Evolutionary conservation across 2,113 vertebrate genomes (phyloP).

Genomic region (Crotalus horridus): DNA sequence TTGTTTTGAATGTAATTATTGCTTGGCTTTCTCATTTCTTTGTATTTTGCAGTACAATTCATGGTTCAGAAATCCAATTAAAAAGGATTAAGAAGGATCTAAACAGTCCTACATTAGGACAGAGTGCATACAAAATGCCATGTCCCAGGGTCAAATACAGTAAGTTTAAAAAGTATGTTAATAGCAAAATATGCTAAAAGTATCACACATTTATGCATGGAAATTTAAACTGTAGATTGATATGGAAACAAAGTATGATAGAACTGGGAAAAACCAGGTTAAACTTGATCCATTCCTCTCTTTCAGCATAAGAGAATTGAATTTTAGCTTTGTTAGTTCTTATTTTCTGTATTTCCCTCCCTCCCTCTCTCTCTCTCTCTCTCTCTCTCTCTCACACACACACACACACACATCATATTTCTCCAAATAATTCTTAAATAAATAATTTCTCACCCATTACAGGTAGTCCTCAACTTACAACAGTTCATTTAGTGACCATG

Average conservation of each 20-base stretch:
- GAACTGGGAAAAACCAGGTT: background rate
- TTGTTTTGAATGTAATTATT: background rate
- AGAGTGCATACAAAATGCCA: background rate
- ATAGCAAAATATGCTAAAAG: background rate
- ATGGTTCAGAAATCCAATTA: background rate
- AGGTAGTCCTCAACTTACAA: background rate
- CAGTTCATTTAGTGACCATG: background rate
- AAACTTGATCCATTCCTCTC: no score
- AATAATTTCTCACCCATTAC: background rate
- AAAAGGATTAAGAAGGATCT: background rate
- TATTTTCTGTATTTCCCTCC: no score
- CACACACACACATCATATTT: no score
- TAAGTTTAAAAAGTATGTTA: background rate
- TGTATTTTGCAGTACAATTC: background rate
- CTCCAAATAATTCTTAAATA: background rate
- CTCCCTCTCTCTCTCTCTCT: no score
- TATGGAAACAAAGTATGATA: background rate
- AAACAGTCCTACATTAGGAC: background rate
- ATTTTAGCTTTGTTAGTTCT: no score
- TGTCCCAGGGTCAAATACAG: background rate
- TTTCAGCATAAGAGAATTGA: no score
- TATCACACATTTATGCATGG: background rate
- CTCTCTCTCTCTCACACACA: no score
- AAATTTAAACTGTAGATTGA: background rate
- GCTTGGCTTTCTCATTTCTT: background rate